phyloP scores from a whole-genome alignment of 1,140 invertebrate species.

The Sinonovacula constricta region DNA sequence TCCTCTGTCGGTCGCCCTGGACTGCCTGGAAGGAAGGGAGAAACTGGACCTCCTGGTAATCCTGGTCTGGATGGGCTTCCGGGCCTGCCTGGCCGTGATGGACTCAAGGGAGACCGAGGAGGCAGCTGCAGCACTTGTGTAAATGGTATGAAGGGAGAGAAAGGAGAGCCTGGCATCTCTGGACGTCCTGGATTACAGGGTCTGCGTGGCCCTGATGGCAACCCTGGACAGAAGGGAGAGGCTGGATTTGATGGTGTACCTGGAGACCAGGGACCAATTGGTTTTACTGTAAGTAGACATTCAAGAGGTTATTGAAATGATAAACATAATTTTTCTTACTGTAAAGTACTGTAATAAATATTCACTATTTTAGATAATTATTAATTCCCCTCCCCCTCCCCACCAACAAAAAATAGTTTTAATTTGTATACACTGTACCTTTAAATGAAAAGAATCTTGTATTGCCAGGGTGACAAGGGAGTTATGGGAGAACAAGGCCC shows the following conservation, averaged over 20 bases:
- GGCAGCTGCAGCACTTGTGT: constrained; percentile 53
- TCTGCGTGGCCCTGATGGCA: constrained; percentile 56
- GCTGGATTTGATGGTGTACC: constrained; percentile 60
- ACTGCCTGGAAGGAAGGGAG: constrained; percentile 57
- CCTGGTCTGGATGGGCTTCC: constrained; percentile 65
- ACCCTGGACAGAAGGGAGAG: constrained; percentile 65
- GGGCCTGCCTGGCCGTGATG: constrained; percentile 55
- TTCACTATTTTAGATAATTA: no score
- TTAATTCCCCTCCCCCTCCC: no score
- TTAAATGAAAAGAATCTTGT: no score
- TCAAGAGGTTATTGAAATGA: no score
- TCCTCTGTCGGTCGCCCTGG: constrained; percentile 48
- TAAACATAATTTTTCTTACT: no score
- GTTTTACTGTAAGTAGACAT: constrained; percentile 19
- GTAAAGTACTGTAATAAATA: no score
- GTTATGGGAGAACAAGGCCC: constrained; percentile 7
- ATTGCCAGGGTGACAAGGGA: constrained; percentile 37
- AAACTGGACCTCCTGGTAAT: constrained; percentile 51
- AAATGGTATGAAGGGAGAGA: constrained; percentile 80
- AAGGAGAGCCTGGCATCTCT: constrained; percentile 80
- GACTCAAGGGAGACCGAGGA: constrained; percentile 56
- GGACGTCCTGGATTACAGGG: constrained; percentile 51
- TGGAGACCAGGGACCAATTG: constrained; percentile 43
- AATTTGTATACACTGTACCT: no score
- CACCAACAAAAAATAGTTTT: no score